Conservation (phyloP, 1,140 invertebrate genomes). For the Dinothrombium tinctorium region DNA sequence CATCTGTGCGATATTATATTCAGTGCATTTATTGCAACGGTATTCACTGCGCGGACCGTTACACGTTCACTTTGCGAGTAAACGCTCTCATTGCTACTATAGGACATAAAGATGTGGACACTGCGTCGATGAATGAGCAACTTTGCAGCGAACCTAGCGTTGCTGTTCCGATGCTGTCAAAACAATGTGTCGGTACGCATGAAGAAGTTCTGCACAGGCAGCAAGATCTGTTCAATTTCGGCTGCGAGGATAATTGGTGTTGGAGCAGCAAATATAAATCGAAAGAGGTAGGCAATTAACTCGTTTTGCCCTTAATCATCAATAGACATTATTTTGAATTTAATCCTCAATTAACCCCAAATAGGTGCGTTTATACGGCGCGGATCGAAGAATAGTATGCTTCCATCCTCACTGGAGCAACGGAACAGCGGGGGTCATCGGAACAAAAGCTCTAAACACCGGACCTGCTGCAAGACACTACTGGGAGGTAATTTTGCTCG, state of each 20-base stretch:
- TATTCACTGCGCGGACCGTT: too few species aligned
- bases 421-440: constrained; percentile 41
- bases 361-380: constrained; percentile 31
- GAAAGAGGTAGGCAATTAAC: neutral
- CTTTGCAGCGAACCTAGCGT: too few species aligned
- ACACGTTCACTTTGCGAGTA: too few species aligned
- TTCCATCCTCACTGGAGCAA: constrained; percentile 54
- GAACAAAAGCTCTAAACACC: constrained; percentile 33
- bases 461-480: constrained; percentile 30
- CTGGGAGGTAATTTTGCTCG: constrained; percentile 32
- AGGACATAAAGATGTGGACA: too few species aligned
- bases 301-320: neutral
- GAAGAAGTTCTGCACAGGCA: too few species aligned
- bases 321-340: neutral
- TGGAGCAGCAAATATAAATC: neutral
- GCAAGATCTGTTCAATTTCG: too few species aligned
- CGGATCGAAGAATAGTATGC: constrained; percentile 25
- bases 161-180: too few species aligned
- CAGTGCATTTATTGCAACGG: too few species aligned
- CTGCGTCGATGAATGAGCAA: too few species aligned
- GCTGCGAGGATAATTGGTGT: neutral
- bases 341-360: neutral
- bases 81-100: too few species aligned
- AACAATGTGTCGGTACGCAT: too few species aligned
- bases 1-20: too few species aligned